Evolutionary conservation across 1,140 invertebrate species (phyloP).

Genomic region (Sipha flava): DNA sequence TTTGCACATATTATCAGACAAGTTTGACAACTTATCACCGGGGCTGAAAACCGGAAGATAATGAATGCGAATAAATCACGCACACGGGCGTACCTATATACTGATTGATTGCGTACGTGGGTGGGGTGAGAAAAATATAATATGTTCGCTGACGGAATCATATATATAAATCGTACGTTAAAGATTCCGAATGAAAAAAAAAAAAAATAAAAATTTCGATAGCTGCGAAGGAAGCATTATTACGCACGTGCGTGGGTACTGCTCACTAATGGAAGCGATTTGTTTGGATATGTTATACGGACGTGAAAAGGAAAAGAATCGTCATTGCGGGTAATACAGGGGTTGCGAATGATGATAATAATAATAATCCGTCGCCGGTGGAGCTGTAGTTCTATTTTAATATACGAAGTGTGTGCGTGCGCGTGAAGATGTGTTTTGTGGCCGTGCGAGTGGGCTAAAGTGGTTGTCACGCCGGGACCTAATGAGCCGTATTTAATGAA

Average conservation of each 20-base stretch:
- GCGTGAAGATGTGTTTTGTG: neutral
- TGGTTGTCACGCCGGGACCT: neutral
- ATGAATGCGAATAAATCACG: too few relatives aligned
- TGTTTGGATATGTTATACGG: neutral
- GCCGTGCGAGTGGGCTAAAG: neutral
- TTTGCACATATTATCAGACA: too few relatives aligned
- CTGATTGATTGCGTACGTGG: too few relatives aligned
- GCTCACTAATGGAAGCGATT: neutral
- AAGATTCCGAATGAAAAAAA: neutral
- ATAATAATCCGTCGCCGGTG: neutral
- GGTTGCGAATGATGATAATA: too few relatives aligned
- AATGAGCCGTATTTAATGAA: slow-evolving; percentile 15
- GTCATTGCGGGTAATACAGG: neutral
- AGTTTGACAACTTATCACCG: too few relatives aligned
- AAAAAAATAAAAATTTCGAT: too few relatives aligned
- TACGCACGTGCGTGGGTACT: neutral
- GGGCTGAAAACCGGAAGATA: too few relatives aligned
- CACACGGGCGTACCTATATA: too few relatives aligned
- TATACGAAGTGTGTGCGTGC: neutral
- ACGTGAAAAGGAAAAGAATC: neutral
- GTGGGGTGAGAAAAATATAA: too few relatives aligned
- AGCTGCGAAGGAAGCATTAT: too few relatives aligned
- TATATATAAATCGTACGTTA: too few relatives aligned
- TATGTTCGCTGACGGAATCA: too few relatives aligned
- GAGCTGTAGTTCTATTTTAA: neutral